Base-by-base conservation (phyloP, 1,140 invertebrate genomes). In the Pogonomyrmex californicus region DNA sequence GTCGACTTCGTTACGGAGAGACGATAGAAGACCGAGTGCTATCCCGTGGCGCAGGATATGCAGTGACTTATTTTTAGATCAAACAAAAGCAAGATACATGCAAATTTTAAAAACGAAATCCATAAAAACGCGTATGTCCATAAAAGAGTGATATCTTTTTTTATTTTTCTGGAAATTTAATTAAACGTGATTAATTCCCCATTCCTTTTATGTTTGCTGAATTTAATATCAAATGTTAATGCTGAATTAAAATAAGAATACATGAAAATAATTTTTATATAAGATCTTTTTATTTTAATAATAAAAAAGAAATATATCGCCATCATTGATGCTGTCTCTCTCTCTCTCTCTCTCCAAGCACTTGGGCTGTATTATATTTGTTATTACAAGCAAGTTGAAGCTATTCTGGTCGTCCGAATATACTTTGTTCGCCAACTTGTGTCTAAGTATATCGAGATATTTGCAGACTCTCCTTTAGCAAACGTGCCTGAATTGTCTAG, bases 401-500 rank as follows among this genome's bases (percentile, higher is more conserved):
- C 14, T 51, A 14, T 70, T 6, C 65, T 44, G n/a, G 71, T 58
- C 17, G 23, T 14, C 30, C 10, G 1, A 47, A 41, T 58, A 6
- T 33, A 58, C 30, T 78, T 36, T 23, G 17, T 17, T 58, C 3
- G 38, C 41, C 51, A n/a, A 36, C 30, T 14, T 81, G 44, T 47
- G 54, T 30, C 30, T 14, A 47, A 14, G 30, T 33, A 36, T 51
- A 71, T 71, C 47, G 41, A 81, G 63, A 81, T 81, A 73, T 73
- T 73, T 58, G 51, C 30, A 12, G 38, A 56, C 14, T 56, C 6
- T 23, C 17, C 17, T 44, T 82, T 6, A 23, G 23, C 38, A 58
- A 56, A 66, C 30, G 60, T 54, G 33, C 30, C 17, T 33, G 17
- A 82, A 82, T 58, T 71, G 14, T 73, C 51, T 33, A 36, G 49